Evolutionary conservation across 2,113 vertebrate genomes (phyloP).

Genomic region (Eudyptes chrysolophus): DNA sequence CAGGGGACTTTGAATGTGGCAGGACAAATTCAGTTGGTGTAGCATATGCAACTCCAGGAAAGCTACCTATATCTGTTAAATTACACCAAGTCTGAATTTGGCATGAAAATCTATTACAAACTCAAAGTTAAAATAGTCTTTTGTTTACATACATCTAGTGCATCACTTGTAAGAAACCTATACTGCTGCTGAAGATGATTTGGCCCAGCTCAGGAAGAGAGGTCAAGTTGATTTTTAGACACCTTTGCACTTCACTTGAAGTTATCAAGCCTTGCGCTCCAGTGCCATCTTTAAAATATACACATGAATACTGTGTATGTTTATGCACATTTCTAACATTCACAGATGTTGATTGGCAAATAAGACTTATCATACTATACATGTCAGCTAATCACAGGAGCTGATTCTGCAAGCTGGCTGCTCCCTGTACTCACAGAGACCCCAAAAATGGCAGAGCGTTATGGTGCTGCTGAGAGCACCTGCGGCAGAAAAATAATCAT

Average conservation of each 20-base stretch:
- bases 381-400: not conserved
- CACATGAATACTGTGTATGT: not conserved
- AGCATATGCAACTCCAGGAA: not conserved
- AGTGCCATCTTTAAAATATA: not conserved
- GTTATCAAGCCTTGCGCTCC: not conserved
- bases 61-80: not conserved
- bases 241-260: not conserved
- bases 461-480: not conserved
- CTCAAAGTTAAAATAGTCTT: conserved; percentile 13
- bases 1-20: not conserved
- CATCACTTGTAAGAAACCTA: not conserved
- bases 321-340: not conserved
- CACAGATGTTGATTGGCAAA: not conserved
- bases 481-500: not conserved
- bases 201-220: not conserved
- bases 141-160: not conserved
- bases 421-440: not conserved
- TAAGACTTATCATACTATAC: not conserved
- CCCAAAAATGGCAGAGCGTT: not conserved
- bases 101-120: not conserved
- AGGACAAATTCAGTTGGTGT: not conserved
- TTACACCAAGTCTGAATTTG: not conserved
- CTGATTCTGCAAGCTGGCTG: not conserved
- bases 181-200: not conserved
- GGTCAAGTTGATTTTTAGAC: not conserved